A percentile compares a stretch with the other conserved stretches of the same genome.
Evolutionary conservation across 1,140 invertebrate genomes (phyloP).

Genomic region (Battus philenor): DNA sequence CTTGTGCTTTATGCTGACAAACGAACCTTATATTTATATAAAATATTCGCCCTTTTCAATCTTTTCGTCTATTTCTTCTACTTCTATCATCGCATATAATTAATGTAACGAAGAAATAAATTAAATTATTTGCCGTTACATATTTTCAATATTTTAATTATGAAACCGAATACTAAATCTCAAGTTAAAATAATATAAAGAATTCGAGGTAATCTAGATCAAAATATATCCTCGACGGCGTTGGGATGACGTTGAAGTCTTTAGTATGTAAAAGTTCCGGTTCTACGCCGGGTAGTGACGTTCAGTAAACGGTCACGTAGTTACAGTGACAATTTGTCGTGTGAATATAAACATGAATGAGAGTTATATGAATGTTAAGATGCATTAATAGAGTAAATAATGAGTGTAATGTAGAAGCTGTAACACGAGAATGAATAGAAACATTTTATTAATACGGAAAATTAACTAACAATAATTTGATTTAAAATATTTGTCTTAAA

Average conservation of each 20-base stretch:
- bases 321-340: not conserved
- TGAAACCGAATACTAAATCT: conserved; percentile 6
- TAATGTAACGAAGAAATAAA: too few relatives aligned
- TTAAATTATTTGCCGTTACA: too few relatives aligned
- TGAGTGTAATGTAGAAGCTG: not conserved
- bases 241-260: conserved; percentile 13
- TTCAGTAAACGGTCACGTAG: too few relatives aligned
- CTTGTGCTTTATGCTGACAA: too few relatives aligned
- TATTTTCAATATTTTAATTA: conserved; percentile 7
- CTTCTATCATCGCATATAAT: too few relatives aligned
- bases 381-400: not conserved
- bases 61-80: too few relatives aligned
- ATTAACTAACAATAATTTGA: too few relatives aligned
- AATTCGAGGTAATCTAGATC: conserved; percentile 14
- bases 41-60: too few relatives aligned
- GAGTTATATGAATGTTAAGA: not conserved
- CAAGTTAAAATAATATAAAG: conserved; percentile 9
- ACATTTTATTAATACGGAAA: too few relatives aligned
- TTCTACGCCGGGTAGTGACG: not conserved
- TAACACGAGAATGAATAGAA: too few relatives aligned
- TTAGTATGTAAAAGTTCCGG: conserved; percentile 9
- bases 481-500: too few relatives aligned
- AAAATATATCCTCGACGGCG: not conserved
- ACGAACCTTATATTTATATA: too few relatives aligned
- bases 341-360: not conserved